Evolutionary conservation across 2,888 invertebrate species (phyloP).

Genomic region (Sinelater perroti): DNA sequence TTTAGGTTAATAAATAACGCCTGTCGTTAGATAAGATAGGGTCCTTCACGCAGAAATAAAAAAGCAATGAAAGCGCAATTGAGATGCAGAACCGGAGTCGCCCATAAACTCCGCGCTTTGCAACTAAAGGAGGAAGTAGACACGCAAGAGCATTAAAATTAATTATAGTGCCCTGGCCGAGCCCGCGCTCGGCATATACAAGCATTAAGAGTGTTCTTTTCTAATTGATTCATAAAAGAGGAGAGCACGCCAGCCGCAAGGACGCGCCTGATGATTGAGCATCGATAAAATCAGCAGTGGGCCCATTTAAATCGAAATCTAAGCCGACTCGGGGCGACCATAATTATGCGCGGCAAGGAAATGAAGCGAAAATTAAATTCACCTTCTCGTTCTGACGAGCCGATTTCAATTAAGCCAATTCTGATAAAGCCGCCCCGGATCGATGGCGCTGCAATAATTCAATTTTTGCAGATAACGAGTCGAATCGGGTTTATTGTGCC

Average conservation of each 20-base stretch:
- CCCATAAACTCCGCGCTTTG: too few relatives aligned
- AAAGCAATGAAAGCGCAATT: too few relatives aligned
- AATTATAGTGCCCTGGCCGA: background rate
- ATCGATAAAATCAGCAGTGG: slow-evolving; percentile 9
- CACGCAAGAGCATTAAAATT: background rate
- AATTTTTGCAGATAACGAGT: slow-evolving; percentile 16
- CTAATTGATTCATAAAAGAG: slow-evolving; percentile 6
- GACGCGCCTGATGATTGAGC: slow-evolving; percentile 11
- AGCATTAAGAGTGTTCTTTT: background rate
- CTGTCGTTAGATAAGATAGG: too few relatives aligned
- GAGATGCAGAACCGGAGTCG: too few relatives aligned
- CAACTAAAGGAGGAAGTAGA: too few relatives aligned
- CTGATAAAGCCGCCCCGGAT: slow-evolving; percentile 10
- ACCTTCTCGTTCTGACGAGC: slow-evolving; percentile 16
- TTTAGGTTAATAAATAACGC: too few relatives aligned
- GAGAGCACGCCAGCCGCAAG: slow-evolving; percentile 7
- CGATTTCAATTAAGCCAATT: slow-evolving; percentile 15
- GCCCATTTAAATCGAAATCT: slow-evolving; percentile 16
- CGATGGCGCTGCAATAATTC: slow-evolving; percentile 11
- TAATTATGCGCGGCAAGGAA: slow-evolving; percentile 11
- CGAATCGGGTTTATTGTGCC: background rate
- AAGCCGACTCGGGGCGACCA: slow-evolving; percentile 6
- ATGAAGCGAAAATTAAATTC: slow-evolving; percentile 20
- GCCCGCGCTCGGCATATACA: background rate
- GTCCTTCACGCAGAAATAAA: too few relatives aligned